Evolutionary conservation across 2,888 invertebrate species (phyloP), one percentile per base, ranked within the genome.

Genomic region (Leptogaster cylindrica): DNA sequence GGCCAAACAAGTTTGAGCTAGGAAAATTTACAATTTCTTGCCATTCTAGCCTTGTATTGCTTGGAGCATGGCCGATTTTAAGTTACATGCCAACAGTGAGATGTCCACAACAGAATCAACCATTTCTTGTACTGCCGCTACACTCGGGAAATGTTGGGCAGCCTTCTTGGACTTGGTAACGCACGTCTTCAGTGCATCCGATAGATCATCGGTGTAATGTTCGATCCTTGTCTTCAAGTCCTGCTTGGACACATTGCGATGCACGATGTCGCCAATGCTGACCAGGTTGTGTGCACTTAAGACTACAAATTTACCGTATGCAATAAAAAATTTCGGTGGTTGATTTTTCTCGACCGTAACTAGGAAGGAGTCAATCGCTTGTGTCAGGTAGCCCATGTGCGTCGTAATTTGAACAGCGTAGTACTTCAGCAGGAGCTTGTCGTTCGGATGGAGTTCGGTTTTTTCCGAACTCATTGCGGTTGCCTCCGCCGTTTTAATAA

Each of bases 291-390:
- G 96, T 23, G 95, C 96, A 78, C 93, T 93, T 52, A 97, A 85
- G 31, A 97, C 93, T 7, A 97, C 95, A 80, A 95, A 95, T 80
- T 97, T 97, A 63, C 94, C 93, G 78, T 95, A 93, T 10, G 94
- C 93, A 61, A 97, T 89, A 80, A 96, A 96, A 71, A 89, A 90
- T 81, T 93, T 93, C 0, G 97, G 97, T 36, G 95, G 95, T 78
- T 95, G 93, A 76, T 95, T 95, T 80, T 91, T 91, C 76, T 95
- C 94, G 39, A 97, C 92, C 3, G 94, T 92, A 74, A 91, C 87
- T 50, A 97, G 85, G 82, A 97, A 97, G 0, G 93, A 93, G 76
- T 95, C 95, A 66, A 97, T 94, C 12, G 95, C 93, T 73, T 92
- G 90, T 70, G 92, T 89, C 50, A 97, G 84, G 78, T 92, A 89